Base-by-base conservation (phyloP, 2,797 vertebrate species). In the Brachyrhaphis roseni region DNA sequence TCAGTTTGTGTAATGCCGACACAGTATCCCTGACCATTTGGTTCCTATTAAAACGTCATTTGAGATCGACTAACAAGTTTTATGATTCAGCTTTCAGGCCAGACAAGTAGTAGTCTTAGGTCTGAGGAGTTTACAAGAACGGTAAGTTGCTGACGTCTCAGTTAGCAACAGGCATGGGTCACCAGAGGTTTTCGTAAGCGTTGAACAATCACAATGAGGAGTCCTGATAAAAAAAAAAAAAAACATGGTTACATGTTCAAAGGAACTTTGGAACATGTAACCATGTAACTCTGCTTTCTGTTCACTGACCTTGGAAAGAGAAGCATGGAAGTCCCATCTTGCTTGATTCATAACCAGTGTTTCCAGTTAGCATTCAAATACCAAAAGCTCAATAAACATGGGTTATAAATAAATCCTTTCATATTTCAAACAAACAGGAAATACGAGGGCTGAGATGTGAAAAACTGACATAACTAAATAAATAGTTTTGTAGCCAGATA, bases 351-450 rank as follows among this genome's bases (percentile, higher is more conserved):
- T 23, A 43, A 13, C 43, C 51, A 77, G 80, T 43, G 57, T 31
- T 75, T 62, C 49, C 47, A 16, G 78, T 11, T 59, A 20, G 75
- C 66, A 75, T 75, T 84, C 31, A 78, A 85, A 57, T 41, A 73
- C 77, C 28, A 83, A 86, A n/a, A 66, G 47, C 68, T 41, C 53
- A 36, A 3, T 77, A 79, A 55, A 66, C 81, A 57, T 81, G 66
- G 86, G 76, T 78, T 51, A 84, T 81, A 84, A 72, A 90, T 83
- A 77, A 83, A 82, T 74, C 76, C 55, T 89, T 89, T 88, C 76
- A 88, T 77, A 71, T 79, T 84, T 86, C 55, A 78, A 51, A 82
- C 72, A 11, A 46, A 81, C 83, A 84, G 92, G 84, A 89, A 90
- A 70, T 12, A 53, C n/a, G 20, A 79, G 81, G 80, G 81, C 75